phyloP scores from a whole-genome alignment of 2,888 invertebrate genomes.

The Strigamia crassipes region DNA sequence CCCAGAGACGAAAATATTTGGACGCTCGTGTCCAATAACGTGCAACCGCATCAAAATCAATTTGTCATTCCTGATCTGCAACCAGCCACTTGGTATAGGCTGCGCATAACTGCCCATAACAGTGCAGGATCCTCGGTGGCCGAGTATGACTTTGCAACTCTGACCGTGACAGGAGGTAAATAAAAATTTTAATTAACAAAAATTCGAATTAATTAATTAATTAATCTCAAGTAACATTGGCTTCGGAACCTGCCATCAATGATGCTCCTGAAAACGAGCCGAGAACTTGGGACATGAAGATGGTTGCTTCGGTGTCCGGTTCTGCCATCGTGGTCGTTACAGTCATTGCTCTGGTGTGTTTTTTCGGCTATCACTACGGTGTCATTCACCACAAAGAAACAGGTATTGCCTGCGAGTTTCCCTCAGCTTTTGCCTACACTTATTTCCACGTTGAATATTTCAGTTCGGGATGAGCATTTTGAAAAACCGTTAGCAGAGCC shows the following conservation, averaged over 20 bases:
- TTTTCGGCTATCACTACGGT: constrained; percentile 1
- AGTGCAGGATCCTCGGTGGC: constrained; percentile 95
- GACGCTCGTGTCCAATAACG: constrained; percentile 92
- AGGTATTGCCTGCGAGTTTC: not conserved
- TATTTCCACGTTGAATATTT: not conserved
- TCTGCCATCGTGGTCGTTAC: not conserved
- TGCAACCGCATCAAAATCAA: constrained; percentile 81
- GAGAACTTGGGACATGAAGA: constrained; percentile 19
- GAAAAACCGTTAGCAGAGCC: constrained; percentile 44
- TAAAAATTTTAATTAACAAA: not conserved
- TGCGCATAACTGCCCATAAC: constrained; percentile 80
- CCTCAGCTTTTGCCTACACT: no score
- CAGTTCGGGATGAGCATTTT: constrained; percentile 44
- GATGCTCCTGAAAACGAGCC: constrained; percentile 36
- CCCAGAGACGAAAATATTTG: constrained; percentile 70
- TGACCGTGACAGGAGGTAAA: constrained; percentile 90
- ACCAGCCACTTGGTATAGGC: constrained; percentile 91
- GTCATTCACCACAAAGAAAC: constrained; percentile 19
- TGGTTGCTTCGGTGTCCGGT: constrained; percentile 36
- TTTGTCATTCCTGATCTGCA: constrained; percentile 88
- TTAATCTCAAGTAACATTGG: constrained; percentile 41
- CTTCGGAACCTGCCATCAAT: constrained; percentile 45
- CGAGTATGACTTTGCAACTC: constrained; percentile 92
- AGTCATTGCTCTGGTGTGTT: constrained; percentile 14
- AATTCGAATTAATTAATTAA: not conserved